Evolutionary conservation across 2,113 vertebrate species (phyloP), one percentile per base, ranked within the genome.

Genomic region (Patagioenas fasciata): DNA sequence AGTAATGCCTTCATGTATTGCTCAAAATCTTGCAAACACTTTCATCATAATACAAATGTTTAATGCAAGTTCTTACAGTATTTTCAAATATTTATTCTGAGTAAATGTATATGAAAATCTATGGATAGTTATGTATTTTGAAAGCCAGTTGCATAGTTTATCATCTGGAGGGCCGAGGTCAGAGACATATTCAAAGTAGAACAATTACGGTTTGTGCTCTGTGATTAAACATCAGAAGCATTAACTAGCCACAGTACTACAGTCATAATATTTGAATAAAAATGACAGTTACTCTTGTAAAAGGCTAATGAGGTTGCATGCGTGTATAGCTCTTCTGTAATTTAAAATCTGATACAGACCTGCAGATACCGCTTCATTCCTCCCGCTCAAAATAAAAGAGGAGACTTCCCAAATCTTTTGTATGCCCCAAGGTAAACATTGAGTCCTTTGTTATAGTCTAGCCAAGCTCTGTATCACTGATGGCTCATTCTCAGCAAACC

Each of bases 221-320:
- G 73, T 96, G 90, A 91, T 97, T 96, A 96, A 95, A 72, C 96
- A 95, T 79, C 92, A 89, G 62, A 89, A 85, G 44, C 80, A 81
- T 89, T 94, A 96, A 86, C 54, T 66, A 95, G 77, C 70, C 73
- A 85, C 83, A 85, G 61, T 18, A 1, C 83, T 84, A 57, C 64
- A 86, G 88, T 93, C 93, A 94, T 94, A 94, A 91, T 71, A 94
- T 90, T 90, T 54, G 88, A 95, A 93, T 91, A 91, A 95, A 96
- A 86, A 91, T 96, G 96, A 93, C 92, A 91, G 77, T 85, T 96
- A n/a, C 50, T 96, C 92, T 81, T 96, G 88, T 96, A 86, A 96
- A 90, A 91, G 88, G 79, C 88, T 96, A 86, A 94, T 92, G 88
- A 95, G 91, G 80, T 93, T 95, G 48, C 25, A 3, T 92, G 80